Evolutionary conservation across 2,113 vertebrate species (phyloP).

Genomic region (Pachycephala philippinensis): DNA sequence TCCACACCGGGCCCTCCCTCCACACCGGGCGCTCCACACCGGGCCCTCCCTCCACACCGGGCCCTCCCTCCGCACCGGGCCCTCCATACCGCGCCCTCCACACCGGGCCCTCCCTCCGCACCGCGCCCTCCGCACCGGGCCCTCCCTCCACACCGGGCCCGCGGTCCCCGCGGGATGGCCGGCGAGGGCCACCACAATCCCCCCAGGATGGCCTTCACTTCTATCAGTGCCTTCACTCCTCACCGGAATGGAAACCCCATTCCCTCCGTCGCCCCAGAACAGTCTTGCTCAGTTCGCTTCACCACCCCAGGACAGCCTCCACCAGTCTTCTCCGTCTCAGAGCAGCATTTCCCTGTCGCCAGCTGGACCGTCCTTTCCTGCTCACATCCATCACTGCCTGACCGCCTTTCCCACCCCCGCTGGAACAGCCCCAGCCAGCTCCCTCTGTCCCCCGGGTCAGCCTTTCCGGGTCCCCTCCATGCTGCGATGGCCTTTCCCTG

Average conservation of each 20-base stretch:
- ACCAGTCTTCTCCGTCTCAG: fast-evolving
- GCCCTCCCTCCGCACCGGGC: too few relatives aligned
- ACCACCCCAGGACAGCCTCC: too few relatives aligned
- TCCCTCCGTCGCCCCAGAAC: too few relatives aligned
- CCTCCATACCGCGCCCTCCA: too few relatives aligned
- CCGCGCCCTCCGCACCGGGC: too few relatives aligned
- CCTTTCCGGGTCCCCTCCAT: background rate
- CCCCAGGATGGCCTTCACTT: fast-evolving
- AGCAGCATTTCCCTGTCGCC: background rate
- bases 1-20: too few relatives aligned
- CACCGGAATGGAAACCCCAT: background rate
- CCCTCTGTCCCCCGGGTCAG: background rate
- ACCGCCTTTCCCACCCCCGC: background rate
- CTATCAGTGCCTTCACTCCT: fast-evolving
- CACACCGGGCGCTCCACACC: too few relatives aligned
- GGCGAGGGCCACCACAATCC: fast-evolving
- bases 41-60: too few relatives aligned
- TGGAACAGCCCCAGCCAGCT: fast-evolving
- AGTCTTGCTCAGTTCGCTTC: background rate
- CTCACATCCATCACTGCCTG: background rate
- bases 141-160: fast-evolving
- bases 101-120: too few relatives aligned
- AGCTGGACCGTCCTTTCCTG: background rate
- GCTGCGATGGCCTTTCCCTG: fast-evolving
- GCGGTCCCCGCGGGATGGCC: background rate